phyloP scores from a whole-genome alignment of 2,113 vertebrate species.

The Pteropus alecto region DNA sequence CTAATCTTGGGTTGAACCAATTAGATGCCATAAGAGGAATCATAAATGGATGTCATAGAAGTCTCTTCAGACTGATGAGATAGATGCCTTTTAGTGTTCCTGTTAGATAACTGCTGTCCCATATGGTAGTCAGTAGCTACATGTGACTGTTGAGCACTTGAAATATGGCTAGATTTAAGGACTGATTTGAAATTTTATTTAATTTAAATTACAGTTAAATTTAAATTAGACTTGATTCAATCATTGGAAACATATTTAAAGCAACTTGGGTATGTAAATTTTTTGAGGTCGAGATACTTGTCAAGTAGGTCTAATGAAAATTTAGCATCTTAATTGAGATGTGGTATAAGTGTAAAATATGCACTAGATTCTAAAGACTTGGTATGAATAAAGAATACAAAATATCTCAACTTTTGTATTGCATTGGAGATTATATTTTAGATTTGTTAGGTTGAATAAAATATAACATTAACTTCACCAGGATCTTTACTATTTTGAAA shows the following conservation, averaged over 20 bases:
- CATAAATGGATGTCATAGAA: not conserved
- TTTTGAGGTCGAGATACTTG: not conserved
- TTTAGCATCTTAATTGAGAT: not conserved
- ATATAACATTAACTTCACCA: not conserved
- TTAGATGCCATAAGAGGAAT: not conserved
- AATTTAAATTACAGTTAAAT: not conserved
- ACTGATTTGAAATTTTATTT: not conserved
- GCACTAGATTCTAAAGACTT: not conserved
- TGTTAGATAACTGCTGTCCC: not conserved
- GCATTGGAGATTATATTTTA: not conserved
- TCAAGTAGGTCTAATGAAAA: not conserved
- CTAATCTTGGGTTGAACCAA: not conserved
- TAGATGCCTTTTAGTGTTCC: not conserved
- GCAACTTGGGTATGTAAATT: not conserved
- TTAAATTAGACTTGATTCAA: not conserved
- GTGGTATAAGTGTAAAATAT: not conserved
- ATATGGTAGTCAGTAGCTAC: not conserved
- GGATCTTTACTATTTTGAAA: not conserved
- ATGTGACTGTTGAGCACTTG: not conserved
- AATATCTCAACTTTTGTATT: not conserved
- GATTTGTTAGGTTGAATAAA: not conserved
- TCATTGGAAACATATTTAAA: slow-evolving; percentile 22
- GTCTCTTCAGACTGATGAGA: not conserved
- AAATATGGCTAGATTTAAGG: not conserved
- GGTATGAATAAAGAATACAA: not conserved